A percentile compares a stretch with the other conserved stretches of the same genome.
Conservation (phyloP, 2,888 invertebrate species). For the Aphodius sticticus region DNA sequence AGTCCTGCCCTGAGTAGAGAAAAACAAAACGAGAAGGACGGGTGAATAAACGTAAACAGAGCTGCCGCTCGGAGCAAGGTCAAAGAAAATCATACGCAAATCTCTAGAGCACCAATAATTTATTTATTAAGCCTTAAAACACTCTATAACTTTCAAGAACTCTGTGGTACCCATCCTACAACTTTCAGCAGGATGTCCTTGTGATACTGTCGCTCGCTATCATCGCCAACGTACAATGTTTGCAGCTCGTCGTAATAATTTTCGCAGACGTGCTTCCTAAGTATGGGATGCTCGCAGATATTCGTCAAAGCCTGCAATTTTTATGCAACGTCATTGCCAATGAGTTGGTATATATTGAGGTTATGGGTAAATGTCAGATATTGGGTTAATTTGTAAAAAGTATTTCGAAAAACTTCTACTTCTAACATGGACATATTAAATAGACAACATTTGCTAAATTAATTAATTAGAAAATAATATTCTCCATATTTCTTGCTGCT, state of each 20-base stretch:
- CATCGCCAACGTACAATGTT: slow-evolving; percentile 41
- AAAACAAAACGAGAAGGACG: background rate
- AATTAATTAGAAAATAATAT: too few species aligned
- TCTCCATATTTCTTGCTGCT: too few species aligned
- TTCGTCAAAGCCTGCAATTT: slow-evolving; percentile 49
- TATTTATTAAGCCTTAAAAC: background rate
- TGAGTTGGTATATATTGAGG: background rate
- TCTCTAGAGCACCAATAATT: background rate
- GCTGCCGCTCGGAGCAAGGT: background rate
- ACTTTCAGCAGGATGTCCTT: slow-evolving; percentile 47
- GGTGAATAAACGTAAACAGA: background rate
- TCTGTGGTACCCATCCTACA: slow-evolving; percentile 46
- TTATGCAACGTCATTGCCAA: background rate
- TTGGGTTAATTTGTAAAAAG: too few species aligned
- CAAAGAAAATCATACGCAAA: background rate
- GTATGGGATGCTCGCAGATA: slow-evolving; percentile 51
- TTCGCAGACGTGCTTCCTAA: slow-evolving; percentile 44
- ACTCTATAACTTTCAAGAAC: background rate
- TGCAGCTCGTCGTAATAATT: slow-evolving; percentile 45
- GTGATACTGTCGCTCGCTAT: slow-evolving; percentile 42
- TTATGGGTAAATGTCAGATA: background rate
- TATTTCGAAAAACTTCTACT: too few species aligned
- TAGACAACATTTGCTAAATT: too few species aligned
- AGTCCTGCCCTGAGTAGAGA: background rate
- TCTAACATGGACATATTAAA: too few species aligned